These are phyloP conservation scores for Nezara viridula DNA, from an alignment of 2,888 invertebrate species.

Conservation along the genomic window DNA sequence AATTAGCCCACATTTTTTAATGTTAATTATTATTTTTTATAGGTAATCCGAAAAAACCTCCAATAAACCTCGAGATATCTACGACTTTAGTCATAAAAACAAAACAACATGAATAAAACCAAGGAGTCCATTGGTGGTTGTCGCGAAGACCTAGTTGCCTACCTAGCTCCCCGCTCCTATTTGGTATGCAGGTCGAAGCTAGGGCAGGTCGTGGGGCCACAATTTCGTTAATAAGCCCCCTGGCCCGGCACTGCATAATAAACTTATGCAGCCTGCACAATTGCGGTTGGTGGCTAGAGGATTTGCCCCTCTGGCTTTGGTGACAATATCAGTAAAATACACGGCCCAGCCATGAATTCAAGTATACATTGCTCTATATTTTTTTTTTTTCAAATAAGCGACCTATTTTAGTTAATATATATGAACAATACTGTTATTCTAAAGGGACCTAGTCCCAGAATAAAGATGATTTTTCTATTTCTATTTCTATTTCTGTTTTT, in stretches of 20 bases:
- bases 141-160: neutral
- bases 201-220: neutral
- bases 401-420: too few relatives aligned
- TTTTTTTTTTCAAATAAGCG: too few relatives aligned
- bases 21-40: too few relatives aligned
- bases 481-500: too few relatives aligned
- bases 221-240: conserved; percentile 8
- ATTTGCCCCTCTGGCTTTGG: neutral
- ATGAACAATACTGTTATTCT: too few relatives aligned
- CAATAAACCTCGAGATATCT: too few relatives aligned
- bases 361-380: too few relatives aligned
- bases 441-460: too few relatives aligned
- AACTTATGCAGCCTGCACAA: conserved; percentile 5
- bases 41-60: too few relatives aligned
- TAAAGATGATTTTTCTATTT: too few relatives aligned
- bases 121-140: neutral
- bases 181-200: neutral
- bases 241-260: neutral
- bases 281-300: neutral
- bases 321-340: neutral
- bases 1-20: too few relatives aligned
- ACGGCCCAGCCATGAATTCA: neutral
- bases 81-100: too few relatives aligned
- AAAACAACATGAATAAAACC: neutral
- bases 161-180: neutral